Base-by-base conservation (phyloP, 2,888 invertebrate genomes). In the Dicyrtomina minuta region DNA sequence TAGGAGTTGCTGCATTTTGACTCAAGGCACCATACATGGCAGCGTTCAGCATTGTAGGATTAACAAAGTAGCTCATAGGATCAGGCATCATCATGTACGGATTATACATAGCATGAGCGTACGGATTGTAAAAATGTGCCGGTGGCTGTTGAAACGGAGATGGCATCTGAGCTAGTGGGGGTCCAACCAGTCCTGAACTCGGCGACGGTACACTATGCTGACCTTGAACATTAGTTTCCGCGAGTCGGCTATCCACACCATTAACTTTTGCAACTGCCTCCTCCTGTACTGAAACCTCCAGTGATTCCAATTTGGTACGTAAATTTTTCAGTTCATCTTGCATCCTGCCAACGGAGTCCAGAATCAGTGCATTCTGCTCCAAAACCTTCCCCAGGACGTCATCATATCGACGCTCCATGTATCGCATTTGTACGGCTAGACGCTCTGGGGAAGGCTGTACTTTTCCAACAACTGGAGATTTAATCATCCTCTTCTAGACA, bases 351-450 rank as follows among this genome's bases (percentile, higher is more conserved):
- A 70, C 41, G 1, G 62, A 44, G 17, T 39, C 39, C 22, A 46
- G 39, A 67, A 64, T 51, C 53, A 56, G 20, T 55, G 68, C 39
- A 61, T 65, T 70, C 60, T 72, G 55, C 27, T 68, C 55, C 20
- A 65, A 60, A 8, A 72, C 62, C 26, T 72, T 66, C 2, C 62
- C 67, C 12, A 70, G 49, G 10, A 64, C 55, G 12, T 73, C 73
- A 20, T 73, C 72, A 39, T 73, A 73, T 27, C 71, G 43, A 22
- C 67, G 61, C 60, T 71, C 61, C 60, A 75, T 70, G 56, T 61
- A 61, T 41, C 46, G 53, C 67, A 70, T 62, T 56, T 70, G 70
- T 13, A 70, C 59, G 26, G 49, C 49, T 26, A 70, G 51, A 56
- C 67, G 61, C 27, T 67, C 67, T 12, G 70, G 70, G 12, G 70